These are phyloP conservation scores for Anneissia japonica DNA, from an alignment of 35 echinoderm and acorn worm genomes.

Conservation along the genomic window DNA sequence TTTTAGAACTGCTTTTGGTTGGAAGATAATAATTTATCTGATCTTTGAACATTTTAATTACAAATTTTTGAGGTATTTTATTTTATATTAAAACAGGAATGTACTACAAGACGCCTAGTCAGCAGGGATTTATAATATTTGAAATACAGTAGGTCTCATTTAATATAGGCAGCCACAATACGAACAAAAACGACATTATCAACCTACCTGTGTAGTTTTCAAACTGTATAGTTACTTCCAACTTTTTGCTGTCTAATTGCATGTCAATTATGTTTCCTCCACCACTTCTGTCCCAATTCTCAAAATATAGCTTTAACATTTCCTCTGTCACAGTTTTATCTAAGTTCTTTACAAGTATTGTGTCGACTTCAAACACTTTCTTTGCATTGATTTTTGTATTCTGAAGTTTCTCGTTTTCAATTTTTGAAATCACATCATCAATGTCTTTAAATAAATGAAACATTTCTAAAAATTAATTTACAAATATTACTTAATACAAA, in stretches of 20 bases:
- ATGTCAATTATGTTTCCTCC: conserved; percentile 23
- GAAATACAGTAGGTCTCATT: no score
- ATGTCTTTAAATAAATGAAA: neutral
- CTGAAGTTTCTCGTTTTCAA: neutral
- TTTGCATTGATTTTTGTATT: neutral
- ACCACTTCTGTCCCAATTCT: conserved; percentile 28
- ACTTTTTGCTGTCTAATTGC: neutral
- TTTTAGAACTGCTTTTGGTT: no score
- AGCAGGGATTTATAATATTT: no score
- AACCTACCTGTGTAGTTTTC: conserved; percentile 31
- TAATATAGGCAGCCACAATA: neutral
- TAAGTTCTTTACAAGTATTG: conserved; percentile 17
- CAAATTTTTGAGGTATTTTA: no score
- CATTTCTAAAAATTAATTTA: no score
- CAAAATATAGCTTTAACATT: conserved; percentile 27
- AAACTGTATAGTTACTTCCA: conserved; percentile 25
- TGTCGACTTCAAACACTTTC: conserved; percentile 7
- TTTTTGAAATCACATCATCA: neutral
- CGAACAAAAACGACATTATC: no score
- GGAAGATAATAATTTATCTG: no score
- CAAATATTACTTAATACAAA: neutral
- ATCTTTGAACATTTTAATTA: no score
- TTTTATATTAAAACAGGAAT: no score
- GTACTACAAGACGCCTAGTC: no score
- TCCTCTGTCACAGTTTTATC: neutral